These are phyloP conservation scores for Acrobasis repandana DNA, from an alignment of 2,888 invertebrate genomes.

Conservation along the genomic window DNA sequence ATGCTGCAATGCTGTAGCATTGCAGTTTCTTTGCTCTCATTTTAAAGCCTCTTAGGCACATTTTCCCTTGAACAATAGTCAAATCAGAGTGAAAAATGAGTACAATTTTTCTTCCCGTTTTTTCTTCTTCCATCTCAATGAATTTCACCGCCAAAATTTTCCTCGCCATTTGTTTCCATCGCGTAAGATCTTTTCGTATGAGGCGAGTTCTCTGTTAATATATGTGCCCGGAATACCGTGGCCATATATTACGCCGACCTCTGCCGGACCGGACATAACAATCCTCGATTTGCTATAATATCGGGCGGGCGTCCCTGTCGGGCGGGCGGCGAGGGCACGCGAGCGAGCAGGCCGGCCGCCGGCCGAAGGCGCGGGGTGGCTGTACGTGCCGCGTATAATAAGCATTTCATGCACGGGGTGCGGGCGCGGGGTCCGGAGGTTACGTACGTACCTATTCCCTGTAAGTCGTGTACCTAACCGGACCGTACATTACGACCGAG, in stretches of 20 bases:
- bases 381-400: slow-evolving; percentile 84
- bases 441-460: slow-evolving; percentile 79
- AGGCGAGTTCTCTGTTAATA: slow-evolving; percentile 82
- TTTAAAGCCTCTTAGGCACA: no score
- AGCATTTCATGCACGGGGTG: slow-evolving; percentile 84
- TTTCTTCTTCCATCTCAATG: slow-evolving; percentile 69
- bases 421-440: slow-evolving; percentile 70
- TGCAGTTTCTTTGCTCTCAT: no score
- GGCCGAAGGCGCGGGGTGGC: slow-evolving; percentile 71
- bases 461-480: slow-evolving; percentile 83
- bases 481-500: slow-evolving; percentile 83
- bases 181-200: slow-evolving; percentile 82
- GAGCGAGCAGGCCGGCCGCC: slow-evolving; percentile 62
- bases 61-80: slow-evolving; percentile 31
- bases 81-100: slow-evolving; percentile 60
- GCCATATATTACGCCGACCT: slow-evolving; percentile 83
- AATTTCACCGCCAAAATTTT: slow-evolving; percentile 79
- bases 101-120: slow-evolving; percentile 65
- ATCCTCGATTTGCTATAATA: slow-evolving; percentile 84
- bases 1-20: no score
- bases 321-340: slow-evolving; percentile 49
- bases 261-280: slow-evolving; percentile 83
- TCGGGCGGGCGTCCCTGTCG: slow-evolving; percentile 75
- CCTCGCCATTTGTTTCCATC: slow-evolving; percentile 83
- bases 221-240: slow-evolving; percentile 83